Evolutionary conservation across 1,140 invertebrate genomes (phyloP).

Genomic region (Hyles vespertilio): DNA sequence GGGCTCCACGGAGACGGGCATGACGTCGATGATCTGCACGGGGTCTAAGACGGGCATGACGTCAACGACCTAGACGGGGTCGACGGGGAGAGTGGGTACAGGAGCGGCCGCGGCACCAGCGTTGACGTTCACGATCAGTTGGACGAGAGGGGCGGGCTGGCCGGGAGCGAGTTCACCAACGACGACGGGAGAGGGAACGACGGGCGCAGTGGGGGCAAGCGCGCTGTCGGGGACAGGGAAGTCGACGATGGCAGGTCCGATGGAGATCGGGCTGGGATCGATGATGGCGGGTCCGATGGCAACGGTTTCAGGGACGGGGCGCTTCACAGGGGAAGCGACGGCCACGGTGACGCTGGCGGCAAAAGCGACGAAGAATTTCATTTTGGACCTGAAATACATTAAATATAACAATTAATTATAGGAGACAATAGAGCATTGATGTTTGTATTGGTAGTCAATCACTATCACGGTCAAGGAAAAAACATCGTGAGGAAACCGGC

Average conservation of each 20-base stretch:
- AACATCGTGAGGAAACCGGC: too few relatives aligned
- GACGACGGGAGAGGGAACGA: constrained; percentile 20
- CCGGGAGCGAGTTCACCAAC: constrained; percentile 5
- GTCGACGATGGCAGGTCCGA: constrained; percentile 21
- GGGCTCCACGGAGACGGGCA: constrained; percentile 18
- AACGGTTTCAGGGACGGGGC: constrained; percentile 17
- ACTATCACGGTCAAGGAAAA: too few relatives aligned
- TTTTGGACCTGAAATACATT: constrained; percentile 27
- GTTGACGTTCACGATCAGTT: constrained; percentile 19
- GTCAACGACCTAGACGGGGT: constrained; percentile 4
- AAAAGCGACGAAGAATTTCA: constrained; percentile 52
- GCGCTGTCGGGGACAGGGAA: constrained; percentile 9
- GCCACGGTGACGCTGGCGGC: constrained; percentile 39
- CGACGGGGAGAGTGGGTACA: constrained; percentile 3
- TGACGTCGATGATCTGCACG: constrained; percentile 14
- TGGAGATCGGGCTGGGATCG: constrained; percentile 27
- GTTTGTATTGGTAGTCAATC: too few relatives aligned
- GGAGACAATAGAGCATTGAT: too few relatives aligned
- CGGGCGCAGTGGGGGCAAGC: constrained; percentile 2
- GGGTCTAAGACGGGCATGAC: constrained; percentile 12
- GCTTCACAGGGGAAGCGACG: constrained; percentile 22
- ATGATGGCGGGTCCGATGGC: constrained; percentile 34
- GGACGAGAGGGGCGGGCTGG: constrained; percentile 10
- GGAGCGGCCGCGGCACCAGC: constrained; percentile 1
- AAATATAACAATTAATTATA: background rate